phyloP scores from a whole-genome alignment of 2,113 vertebrate species.

The Nansenia antarctica region DNA sequence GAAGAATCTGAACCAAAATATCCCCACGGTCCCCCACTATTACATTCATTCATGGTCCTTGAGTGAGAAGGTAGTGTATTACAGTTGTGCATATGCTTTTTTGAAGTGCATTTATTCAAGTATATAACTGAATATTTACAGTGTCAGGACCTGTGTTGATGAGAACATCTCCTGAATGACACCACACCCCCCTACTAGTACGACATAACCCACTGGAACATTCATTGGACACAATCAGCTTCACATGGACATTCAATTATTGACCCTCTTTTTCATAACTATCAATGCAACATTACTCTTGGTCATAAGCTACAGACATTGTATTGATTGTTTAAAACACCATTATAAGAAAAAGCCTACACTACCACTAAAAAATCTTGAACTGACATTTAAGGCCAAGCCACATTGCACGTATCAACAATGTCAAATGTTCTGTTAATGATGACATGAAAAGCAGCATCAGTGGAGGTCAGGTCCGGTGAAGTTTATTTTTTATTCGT shows the following conservation, averaged over 20 bases:
- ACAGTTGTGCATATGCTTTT: neutral
- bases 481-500: neutral
- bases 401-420: neutral
- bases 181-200: neutral
- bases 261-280: neutral
- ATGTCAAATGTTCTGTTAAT: neutral
- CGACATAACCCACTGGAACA: neutral
- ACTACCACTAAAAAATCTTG: neutral
- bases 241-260: neutral
- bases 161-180: neutral
- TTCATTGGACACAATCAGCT: neutral
- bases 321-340: constrained; percentile 1
- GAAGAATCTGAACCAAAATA: no score
- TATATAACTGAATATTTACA: neutral
- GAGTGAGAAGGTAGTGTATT: neutral
- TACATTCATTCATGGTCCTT: constrained; percentile 17
- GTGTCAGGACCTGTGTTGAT: neutral
- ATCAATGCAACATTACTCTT: neutral
- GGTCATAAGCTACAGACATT: neutral
- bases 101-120: neutral
- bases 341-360: neutral
- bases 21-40: no score
- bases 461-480: neutral
- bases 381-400: neutral
- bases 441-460: neutral